A percentile compares a stretch with the other conserved stretches of the same genome.
Conservation (phyloP, 2,797 vertebrate species). For the Onychomys torridus region DNA sequence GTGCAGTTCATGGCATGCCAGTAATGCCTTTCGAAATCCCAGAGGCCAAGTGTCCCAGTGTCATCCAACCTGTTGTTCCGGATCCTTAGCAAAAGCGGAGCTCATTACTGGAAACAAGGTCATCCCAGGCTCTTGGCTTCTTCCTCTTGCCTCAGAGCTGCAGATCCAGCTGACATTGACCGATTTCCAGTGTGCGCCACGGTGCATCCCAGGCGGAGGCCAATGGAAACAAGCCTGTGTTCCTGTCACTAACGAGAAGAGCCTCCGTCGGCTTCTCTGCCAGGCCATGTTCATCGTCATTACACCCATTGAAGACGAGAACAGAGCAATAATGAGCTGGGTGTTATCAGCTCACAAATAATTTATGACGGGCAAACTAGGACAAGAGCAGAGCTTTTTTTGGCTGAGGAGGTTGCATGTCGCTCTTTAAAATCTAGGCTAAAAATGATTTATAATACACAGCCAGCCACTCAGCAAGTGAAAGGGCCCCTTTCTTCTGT, state of each 20-base stretch:
- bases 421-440: constrained; percentile 80
- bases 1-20: not conserved
- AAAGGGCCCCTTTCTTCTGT: constrained; percentile 68
- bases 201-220: constrained; percentile 76
- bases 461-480: constrained; percentile 59
- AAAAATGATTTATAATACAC: constrained; percentile 82
- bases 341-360: constrained; percentile 75
- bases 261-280: constrained; percentile 70
- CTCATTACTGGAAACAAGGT: constrained; percentile 80
- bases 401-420: constrained; percentile 71
- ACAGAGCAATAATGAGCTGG: constrained; percentile 65
- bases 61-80: constrained; percentile 67
- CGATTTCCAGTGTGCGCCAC: constrained; percentile 69
- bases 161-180: constrained; percentile 78
- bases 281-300: constrained; percentile 69
- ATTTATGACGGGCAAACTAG: constrained; percentile 80
- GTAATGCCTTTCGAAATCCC: not conserved
- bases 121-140: constrained; percentile 80
- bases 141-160: constrained; percentile 78
- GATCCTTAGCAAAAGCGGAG: constrained; percentile 48
- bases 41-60: constrained; percentile 48
- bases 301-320: constrained; percentile 60
- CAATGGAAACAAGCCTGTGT: constrained; percentile 81
- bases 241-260: constrained; percentile 81
- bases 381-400: constrained; percentile 73